Conservation (phyloP, 2,888 invertebrate species). For the Dasypogon diadema region DNA sequence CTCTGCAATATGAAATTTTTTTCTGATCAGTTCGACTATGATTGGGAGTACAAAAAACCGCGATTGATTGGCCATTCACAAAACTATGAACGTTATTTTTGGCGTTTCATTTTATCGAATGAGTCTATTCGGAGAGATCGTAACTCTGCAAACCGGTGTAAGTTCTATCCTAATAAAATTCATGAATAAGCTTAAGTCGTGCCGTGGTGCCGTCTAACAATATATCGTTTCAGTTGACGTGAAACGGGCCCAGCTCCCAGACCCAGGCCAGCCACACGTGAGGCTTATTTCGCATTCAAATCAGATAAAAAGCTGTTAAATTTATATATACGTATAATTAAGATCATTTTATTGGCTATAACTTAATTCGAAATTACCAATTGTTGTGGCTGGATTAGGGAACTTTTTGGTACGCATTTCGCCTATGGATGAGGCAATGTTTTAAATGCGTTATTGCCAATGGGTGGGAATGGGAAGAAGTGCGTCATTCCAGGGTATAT, state of each 20-base stretch:
- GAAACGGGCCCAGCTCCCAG: neutral
- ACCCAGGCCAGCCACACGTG: conserved; percentile 8
- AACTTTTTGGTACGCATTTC: conserved; percentile 25
- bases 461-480: too few species aligned
- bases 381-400: conserved; percentile 48
- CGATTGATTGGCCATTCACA: too few species aligned
- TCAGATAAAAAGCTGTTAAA: conserved; percentile 56
- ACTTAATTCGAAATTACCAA: conserved; percentile 56
- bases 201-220: neutral
- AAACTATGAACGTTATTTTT: too few species aligned
- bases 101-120: too few species aligned
- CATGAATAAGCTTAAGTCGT: neutral
- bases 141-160: conserved; percentile 36
- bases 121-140: conserved; percentile 41
- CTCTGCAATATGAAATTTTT: too few species aligned
- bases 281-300: conserved; percentile 55
- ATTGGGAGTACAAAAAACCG: too few species aligned
- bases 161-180: conserved; percentile 44
- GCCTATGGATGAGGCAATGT: neutral
- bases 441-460: neutral
- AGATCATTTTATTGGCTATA: conserved; percentile 56
- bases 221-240: neutral
- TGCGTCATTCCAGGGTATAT: too few species aligned
- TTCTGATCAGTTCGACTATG: too few species aligned
- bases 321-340: conserved; percentile 55